These are phyloP conservation scores for Chrysopa pallens DNA, from an alignment of 1,140 invertebrate genomes.

Conservation along the genomic window DNA sequence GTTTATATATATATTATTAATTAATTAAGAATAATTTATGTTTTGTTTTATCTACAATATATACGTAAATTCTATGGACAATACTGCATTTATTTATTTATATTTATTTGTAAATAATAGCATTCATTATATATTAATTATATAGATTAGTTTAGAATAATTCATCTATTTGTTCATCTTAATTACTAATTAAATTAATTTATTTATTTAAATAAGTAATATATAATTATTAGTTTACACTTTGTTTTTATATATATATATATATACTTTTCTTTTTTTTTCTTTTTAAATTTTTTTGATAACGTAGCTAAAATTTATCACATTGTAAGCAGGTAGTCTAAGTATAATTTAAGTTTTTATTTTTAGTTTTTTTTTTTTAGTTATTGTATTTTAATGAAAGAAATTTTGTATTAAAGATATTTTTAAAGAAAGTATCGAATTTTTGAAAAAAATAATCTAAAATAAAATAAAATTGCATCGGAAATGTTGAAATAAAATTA, in stretches of 20 bases:
- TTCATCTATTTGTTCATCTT: not conserved
- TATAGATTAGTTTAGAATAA: not conserved
- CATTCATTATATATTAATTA: not conserved
- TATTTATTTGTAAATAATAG: not conserved
- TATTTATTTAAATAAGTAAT: not conserved
- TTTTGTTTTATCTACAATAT: conserved; percentile 1
- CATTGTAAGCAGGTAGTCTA: conserved; percentile 9
- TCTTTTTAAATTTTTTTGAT: not conserved
- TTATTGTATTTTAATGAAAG: not conserved
- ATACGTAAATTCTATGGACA: not conserved
- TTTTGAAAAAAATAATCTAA: no score
- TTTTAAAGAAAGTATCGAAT: not conserved
- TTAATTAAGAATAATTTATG: no score
- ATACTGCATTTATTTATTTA: conserved; percentile 1
- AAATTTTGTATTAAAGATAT: not conserved
- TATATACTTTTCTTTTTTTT: not conserved
- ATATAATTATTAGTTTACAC: not conserved
- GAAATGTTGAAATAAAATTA: no score
- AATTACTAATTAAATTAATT: not conserved
- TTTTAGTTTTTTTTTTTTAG: not conserved
- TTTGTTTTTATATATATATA: not conserved
- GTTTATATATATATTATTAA: no score
- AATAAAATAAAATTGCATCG: no score
- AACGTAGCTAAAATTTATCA: conserved; percentile 5
- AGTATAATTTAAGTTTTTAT: conserved; percentile 4